Evolutionary conservation across 2,797 vertebrate species (phyloP).

Genomic region (Xenops minutus): DNA sequence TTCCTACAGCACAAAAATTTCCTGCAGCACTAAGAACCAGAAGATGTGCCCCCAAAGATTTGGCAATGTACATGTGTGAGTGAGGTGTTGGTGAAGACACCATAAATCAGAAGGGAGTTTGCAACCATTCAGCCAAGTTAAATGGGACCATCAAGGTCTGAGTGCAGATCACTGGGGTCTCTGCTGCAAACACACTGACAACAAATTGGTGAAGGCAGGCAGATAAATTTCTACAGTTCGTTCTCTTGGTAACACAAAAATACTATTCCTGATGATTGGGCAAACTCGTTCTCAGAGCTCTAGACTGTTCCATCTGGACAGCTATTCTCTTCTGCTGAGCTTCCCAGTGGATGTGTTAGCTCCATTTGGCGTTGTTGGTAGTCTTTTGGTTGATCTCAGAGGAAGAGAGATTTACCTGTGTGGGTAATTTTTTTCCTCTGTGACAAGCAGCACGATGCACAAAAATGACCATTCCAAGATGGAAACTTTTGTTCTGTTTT

Average conservation of each 20-base stretch:
- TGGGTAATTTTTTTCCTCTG: not conserved
- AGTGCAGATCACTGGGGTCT: not conserved
- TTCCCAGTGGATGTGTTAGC: not conserved
- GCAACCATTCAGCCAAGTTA: not conserved
- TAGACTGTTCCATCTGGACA: not conserved
- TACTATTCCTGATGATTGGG: not conserved
- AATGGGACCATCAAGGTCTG: not conserved
- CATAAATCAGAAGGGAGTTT: not conserved
- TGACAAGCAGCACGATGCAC: not conserved
- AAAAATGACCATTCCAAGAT: not conserved
- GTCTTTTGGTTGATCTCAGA: not conserved
- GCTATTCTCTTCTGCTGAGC: not conserved
- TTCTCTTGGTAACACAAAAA: not conserved
- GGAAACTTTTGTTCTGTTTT: not conserved
- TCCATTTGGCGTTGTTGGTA: not conserved
- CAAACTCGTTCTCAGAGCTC: not conserved
- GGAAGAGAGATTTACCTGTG: not conserved
- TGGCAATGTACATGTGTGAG: rapidly evolving
- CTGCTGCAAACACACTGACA: not conserved
- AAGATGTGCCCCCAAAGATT: not conserved
- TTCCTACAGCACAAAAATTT: not conserved
- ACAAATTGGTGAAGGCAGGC: not conserved
- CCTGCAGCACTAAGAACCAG: not conserved
- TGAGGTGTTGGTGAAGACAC: not conserved
- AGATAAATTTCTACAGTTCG: not conserved